These are phyloP conservation scores for Tiaroga cobitis DNA, from an alignment of 2,797 vertebrate genomes.

Conservation along the genomic window DNA sequence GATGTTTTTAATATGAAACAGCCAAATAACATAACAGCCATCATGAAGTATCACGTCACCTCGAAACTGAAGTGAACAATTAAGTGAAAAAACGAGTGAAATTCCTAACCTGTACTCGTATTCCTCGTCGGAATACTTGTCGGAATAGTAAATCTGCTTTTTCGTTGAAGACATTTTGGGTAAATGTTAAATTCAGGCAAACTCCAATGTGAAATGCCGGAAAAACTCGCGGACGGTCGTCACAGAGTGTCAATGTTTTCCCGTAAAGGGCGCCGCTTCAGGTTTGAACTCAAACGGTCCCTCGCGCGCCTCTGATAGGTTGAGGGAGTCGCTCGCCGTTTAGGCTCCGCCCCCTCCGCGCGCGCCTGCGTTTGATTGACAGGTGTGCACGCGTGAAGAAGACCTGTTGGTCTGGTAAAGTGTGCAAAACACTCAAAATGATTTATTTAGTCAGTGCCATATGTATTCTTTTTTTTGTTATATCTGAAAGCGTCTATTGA, in stretches of 20 bases:
- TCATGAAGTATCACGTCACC: background rate
- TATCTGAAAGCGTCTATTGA: background rate
- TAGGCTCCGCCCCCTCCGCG: background rate
- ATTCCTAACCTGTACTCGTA: constrained; percentile 81
- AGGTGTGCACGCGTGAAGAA: background rate
- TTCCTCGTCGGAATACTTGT: constrained; percentile 82
- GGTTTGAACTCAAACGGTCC: constrained; percentile 78
- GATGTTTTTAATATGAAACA: background rate
- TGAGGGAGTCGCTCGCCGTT: constrained; percentile 40
- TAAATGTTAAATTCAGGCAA: background rate
- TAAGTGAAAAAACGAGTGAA: background rate
- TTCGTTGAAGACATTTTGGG: constrained; percentile 73
- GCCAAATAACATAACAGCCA: too few species aligned
- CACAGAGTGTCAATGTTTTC: constrained; percentile 6
- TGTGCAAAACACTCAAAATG: too few species aligned
- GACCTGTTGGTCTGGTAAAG: background rate
- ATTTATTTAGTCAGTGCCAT: background rate
- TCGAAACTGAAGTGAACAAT: background rate
- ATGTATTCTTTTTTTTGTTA: background rate
- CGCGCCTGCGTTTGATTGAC: constrained; percentile 4
- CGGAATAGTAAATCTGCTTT: constrained; percentile 82
- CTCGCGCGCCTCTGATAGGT: constrained; percentile 67
- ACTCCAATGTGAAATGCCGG: background rate
- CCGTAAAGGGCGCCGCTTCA: constrained; percentile 28
- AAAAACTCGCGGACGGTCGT: background rate